phyloP scores from a whole-genome alignment of 2,888 invertebrate genomes.

The Sinelater perroti region DNA sequence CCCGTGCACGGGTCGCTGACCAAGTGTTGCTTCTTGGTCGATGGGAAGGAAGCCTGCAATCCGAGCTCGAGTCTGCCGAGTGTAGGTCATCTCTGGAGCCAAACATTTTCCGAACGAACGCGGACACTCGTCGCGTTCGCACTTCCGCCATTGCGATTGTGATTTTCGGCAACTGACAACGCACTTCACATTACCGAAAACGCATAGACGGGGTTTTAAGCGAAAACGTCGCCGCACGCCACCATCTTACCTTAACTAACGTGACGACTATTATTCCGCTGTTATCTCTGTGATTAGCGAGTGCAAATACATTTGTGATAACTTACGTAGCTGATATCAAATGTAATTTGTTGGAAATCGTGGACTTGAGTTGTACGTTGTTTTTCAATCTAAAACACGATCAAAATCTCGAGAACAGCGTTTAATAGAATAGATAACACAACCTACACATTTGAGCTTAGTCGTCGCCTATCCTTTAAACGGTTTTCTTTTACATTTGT shows the following conservation, averaged over 20 bases:
- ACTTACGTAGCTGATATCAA: slow-evolving; percentile 17
- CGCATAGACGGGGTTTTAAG: neutral
- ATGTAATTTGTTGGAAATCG: slow-evolving; percentile 7
- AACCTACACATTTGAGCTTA: too few species aligned
- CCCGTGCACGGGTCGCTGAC: slow-evolving; percentile 24
- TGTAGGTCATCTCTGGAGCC: slow-evolving; percentile 23
- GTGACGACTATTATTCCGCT: slow-evolving; percentile 24
- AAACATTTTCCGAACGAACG: slow-evolving; percentile 28
- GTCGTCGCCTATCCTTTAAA: too few species aligned
- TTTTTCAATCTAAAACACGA: too few species aligned
- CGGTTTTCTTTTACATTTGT: too few species aligned
- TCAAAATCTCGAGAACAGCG: too few species aligned
- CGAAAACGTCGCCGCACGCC: neutral
- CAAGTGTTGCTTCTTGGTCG: slow-evolving; percentile 43
- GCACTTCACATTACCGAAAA: slow-evolving; percentile 1
- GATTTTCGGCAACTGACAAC: neutral
- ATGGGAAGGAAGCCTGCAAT: slow-evolving; percentile 24
- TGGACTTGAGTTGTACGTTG: neutral
- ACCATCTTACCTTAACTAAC: slow-evolving; percentile 19
- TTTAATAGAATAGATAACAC: too few species aligned
- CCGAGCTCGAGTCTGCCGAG: neutral
- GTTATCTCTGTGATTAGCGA: slow-evolving; percentile 33
- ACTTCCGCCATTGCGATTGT: slow-evolving; percentile 16
- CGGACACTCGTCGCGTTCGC: slow-evolving; percentile 22
- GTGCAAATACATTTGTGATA: slow-evolving; percentile 33